Base-by-base conservation (phyloP, 2,113 vertebrate genomes). In the Oreochromis aureus region DNA sequence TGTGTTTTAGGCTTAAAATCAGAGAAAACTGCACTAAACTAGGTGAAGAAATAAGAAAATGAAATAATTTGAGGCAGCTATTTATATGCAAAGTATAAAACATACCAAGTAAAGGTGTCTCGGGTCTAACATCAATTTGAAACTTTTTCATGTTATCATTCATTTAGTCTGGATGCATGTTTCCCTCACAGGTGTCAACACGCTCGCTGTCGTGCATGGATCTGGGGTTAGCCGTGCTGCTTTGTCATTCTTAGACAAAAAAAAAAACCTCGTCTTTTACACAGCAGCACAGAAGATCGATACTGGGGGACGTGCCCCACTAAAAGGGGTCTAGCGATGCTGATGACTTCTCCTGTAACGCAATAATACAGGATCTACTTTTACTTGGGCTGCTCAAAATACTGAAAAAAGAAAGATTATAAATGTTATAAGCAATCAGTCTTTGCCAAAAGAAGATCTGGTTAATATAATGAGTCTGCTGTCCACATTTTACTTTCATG, bases 11-110 rank as follows among this genome's bases (percentile, higher is more conserved):
- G 34, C 34, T 66, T 66, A 19, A 66, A 66, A 39, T n/a, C 19
- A 39, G 46, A 51, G 27, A 8, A 78, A 78, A 51, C 16, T 30
- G 44, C 1, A 48, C 24, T 48, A 1, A 76, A 76, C 0, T 11
- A 10, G 19, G 16, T 7, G 10, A 76, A 69, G 19, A 69, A 8
- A 41, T 8, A 0, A 69, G 63, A 22, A 41, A 69, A 69, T 39
- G 0, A 66, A 63, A 39, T 39, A 39, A 39, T 69, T 22, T 0
- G 6, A 39, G 19, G 19, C 11, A 5, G 4, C 10, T 66, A 66
- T 66, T 66, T 22, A 27, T 46, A 16, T 46, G 39, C 4, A 44
- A 73, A 44, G n/a, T 24, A 24, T 15, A 24, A 44, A 71, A 71
- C n/a, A 12, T 12, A 66, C 6, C 32, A 7, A 7, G 61, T 12